A percentile compares a stretch with the other conserved stretches of the same genome.
These are phyloP conservation scores for Pogoniulus pusillus DNA, from an alignment of 2,797 vertebrate species.

Conservation along the genomic window DNA sequence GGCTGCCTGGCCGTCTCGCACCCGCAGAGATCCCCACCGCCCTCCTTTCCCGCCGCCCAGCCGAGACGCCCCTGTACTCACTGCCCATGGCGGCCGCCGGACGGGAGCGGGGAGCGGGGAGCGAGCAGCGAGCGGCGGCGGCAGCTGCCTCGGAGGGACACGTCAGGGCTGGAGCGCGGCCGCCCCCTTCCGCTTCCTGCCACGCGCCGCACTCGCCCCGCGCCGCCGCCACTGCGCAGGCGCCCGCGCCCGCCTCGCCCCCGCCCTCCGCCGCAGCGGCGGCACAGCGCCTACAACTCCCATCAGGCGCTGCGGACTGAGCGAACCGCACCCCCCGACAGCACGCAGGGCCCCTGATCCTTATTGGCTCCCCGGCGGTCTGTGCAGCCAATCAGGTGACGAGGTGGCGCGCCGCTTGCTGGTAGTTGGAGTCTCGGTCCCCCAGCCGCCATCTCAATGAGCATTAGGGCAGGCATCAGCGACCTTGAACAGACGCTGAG, in stretches of 20 bases:
- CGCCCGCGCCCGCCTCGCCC: background rate
- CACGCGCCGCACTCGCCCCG: constrained; percentile 64
- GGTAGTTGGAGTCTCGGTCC: background rate
- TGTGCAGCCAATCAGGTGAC: accelerated
- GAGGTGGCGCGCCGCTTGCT: accelerated
- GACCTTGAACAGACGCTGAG: accelerated
- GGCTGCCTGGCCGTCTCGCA: background rate
- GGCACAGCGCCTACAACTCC: background rate
- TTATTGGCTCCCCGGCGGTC: background rate
- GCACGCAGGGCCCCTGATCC: accelerated
- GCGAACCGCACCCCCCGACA: accelerated
- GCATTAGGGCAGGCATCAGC: accelerated
- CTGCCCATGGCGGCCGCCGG: constrained; percentile 63
- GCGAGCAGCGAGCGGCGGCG: background rate
- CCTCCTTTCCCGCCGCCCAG: background rate
- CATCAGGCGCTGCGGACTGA: accelerated
- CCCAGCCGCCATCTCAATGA: background rate
- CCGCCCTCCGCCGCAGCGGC: background rate
- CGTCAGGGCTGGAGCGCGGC: constrained; percentile 70
- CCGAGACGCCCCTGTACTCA: constrained; percentile 44
- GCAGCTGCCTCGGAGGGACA: constrained; percentile 67
- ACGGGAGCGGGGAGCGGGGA: background rate
- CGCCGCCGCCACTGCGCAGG: background rate
- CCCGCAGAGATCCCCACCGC: background rate
- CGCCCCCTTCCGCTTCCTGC: constrained; percentile 80